Conservation (phyloP, 2,113 vertebrate species). For the Dipodomys ordii region DNA sequence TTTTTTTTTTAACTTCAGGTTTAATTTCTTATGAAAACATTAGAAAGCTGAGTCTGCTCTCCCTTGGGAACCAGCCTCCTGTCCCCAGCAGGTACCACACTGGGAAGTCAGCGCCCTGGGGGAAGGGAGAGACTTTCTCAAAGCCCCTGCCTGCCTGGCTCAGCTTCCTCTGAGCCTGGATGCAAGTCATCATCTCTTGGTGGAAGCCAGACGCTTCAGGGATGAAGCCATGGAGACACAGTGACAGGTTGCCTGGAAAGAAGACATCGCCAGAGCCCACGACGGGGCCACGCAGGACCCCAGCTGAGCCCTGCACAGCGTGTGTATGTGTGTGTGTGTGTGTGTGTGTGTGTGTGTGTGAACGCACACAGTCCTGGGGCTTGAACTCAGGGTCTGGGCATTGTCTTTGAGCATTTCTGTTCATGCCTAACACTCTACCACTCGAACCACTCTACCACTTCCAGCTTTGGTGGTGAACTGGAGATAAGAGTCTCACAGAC, state of each 20-base stretch:
- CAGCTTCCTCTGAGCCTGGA: fast-evolving
- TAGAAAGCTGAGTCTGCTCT: background rate
- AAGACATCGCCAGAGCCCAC: background rate
- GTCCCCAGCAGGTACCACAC: background rate
- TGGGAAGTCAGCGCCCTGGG: background rate
- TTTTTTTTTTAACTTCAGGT: background rate
- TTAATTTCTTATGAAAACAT: conserved; percentile 60
- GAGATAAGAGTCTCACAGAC: no score
- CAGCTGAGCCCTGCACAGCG: background rate
- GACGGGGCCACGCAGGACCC: background rate
- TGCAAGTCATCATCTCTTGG: background rate
- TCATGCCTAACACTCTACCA: no score
- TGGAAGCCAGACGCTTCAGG: background rate
- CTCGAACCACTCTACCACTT: no score
- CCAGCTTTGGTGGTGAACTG: no score
- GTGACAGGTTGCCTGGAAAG: fast-evolving
- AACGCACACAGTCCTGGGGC: no score
- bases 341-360: no score
- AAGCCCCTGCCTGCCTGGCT: background rate
- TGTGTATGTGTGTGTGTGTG: no score
- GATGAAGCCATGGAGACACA: background rate
- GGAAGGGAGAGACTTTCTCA: background rate
- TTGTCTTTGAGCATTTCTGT: no score
- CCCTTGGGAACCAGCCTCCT: background rate
- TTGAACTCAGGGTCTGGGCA: no score